Conservation (phyloP, 2,113 vertebrate species). For the Hippocampus barbouri region DNA sequence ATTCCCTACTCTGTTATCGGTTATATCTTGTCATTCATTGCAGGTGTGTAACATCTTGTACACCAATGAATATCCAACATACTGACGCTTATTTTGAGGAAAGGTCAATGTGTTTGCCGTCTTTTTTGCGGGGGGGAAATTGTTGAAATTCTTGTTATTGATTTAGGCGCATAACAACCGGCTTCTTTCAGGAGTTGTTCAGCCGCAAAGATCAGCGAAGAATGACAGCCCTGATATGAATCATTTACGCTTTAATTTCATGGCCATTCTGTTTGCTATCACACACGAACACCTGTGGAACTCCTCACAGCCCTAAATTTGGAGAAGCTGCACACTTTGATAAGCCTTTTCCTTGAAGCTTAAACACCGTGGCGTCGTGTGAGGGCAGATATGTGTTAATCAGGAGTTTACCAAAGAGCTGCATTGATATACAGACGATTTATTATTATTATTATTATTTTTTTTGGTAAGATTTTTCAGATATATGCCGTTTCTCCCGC, state of each 20-base stretch:
- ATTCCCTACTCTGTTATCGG: not conserved
- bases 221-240: constrained; percentile 59
- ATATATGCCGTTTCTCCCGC: constrained; percentile 64
- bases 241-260: constrained; percentile 64
- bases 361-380: constrained; percentile 53
- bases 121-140: constrained; percentile 3
- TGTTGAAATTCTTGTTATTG: constrained; percentile 35
- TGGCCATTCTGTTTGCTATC: constrained; percentile 49
- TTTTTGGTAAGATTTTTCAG: constrained; percentile 62
- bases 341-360: constrained; percentile 55
- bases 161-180: constrained; percentile 50
- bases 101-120: constrained; percentile 30
- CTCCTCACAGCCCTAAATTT: constrained; percentile 36
- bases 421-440: constrained; percentile 52
- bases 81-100: constrained; percentile 20
- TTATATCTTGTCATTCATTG: constrained; percentile 35
- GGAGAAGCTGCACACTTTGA: constrained; percentile 57
- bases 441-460: not conserved
- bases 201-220: constrained; percentile 32
- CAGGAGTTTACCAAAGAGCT: constrained; percentile 64
- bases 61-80: constrained; percentile 22
- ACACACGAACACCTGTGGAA: constrained; percentile 55
- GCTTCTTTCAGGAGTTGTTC: constrained; percentile 41
- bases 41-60: constrained; percentile 23
- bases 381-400: constrained; percentile 55